phyloP scores from a whole-genome alignment of 2,113 vertebrate genomes.

The Rhizomys pruinosus region DNA sequence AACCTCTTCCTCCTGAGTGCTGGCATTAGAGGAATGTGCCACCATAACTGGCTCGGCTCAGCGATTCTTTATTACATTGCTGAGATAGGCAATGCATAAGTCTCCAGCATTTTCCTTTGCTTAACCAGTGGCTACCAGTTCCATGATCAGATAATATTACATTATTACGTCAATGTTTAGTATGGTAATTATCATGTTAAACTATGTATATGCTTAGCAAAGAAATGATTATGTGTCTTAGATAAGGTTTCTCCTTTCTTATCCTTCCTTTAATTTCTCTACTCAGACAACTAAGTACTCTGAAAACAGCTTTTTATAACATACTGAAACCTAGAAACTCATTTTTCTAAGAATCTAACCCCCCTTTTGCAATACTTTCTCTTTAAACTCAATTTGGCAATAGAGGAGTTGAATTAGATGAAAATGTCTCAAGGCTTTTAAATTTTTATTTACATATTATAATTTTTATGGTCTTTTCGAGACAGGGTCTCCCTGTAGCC shows the following conservation, averaged over 20 bases:
- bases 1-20: too few relatives aligned
- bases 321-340: background rate
- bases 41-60: too few relatives aligned
- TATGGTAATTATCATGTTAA: background rate
- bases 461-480: too few relatives aligned
- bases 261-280: background rate
- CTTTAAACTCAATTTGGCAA: background rate
- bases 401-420: background rate
- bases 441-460: constrained; percentile 24
- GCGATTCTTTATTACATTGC: background rate
- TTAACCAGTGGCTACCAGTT: background rate
- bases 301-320: background rate
- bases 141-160: background rate
- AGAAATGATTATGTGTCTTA: background rate
- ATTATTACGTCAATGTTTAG: background rate
- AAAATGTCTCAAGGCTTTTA: background rate
- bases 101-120: too few relatives aligned
- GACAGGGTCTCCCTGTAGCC: too few relatives aligned
- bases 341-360: background rate
- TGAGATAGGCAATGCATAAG: background rate
- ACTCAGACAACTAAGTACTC: background rate
- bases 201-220: background rate
- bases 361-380: background rate
- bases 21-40: too few relatives aligned
- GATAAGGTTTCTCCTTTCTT: accelerated